A percentile compares a stretch with the other conserved stretches of the same genome.
Evolutionary conservation across 1,140 invertebrate genomes (phyloP).

Genomic region (Bemisia tabaci): DNA sequence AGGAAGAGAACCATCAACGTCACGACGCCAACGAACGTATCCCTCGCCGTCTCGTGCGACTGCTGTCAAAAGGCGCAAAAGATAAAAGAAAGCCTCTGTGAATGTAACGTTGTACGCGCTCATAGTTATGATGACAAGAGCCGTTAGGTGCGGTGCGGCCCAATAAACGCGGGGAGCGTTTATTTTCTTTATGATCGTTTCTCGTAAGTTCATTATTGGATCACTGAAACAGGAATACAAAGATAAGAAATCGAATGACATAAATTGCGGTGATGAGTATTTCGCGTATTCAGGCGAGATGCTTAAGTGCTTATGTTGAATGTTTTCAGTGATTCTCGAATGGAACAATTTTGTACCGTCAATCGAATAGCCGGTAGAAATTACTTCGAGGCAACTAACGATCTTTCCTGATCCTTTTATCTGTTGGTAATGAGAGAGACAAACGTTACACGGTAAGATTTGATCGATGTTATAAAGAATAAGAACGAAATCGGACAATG

Average conservation of each 20-base stretch:
- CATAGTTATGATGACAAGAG: neutral
- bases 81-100: neutral
- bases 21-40: neutral
- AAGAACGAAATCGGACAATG: neutral
- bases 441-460: neutral
- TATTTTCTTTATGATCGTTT: neutral
- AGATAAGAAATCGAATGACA: neutral
- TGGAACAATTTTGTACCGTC: neutral
- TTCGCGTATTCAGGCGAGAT: too few relatives aligned
- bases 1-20: neutral
- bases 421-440: neutral
- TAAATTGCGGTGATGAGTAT: neutral
- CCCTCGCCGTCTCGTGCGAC: neutral
- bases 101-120: neutral
- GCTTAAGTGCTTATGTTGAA: neutral
- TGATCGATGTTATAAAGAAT: neutral
- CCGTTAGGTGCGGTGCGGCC: neutral
- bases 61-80: neutral
- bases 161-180: neutral
- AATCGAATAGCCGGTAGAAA: neutral
- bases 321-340: neutral
- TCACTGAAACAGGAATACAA: neutral
- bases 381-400: neutral
- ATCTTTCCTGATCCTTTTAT: neutral
- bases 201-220: neutral